phyloP scores from a whole-genome alignment of 2,888 invertebrate genomes.

The Melanchra persicariae region DNA sequence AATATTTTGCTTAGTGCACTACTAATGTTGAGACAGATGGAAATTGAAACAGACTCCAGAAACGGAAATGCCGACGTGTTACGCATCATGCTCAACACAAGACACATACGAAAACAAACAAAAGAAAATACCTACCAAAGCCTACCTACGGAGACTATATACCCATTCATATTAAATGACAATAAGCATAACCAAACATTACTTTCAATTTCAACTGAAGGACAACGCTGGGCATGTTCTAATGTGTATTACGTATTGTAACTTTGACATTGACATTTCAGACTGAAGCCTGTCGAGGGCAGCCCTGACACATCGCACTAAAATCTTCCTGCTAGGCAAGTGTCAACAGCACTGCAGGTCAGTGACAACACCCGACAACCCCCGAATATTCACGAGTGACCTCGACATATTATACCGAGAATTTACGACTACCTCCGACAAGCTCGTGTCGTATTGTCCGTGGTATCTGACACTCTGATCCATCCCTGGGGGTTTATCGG shows the following conservation, averaged over 20 bases:
- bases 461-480: slow-evolving; percentile 26
- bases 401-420: neutral
- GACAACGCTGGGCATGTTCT: neutral
- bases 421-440: neutral
- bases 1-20: neutral
- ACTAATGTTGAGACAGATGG: too few relatives aligned
- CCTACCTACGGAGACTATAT: neutral
- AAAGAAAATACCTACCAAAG: neutral
- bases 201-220: slow-evolving; percentile 14
- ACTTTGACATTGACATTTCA: slow-evolving; percentile 20
- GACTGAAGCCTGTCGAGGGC: neutral
- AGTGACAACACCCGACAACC: neutral
- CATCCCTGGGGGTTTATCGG: slow-evolving; percentile 11
- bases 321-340: slow-evolving; percentile 35
- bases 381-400: slow-evolving; percentile 1
- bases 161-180: slow-evolving; percentile 3
- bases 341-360: slow-evolving; percentile 29
- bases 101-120: too few relatives aligned
- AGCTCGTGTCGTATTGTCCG: slow-evolving; percentile 5
- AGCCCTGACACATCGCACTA: slow-evolving; percentile 28
- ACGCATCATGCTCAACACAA: too few relatives aligned
- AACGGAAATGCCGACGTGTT: too few relatives aligned
- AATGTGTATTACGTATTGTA: neutral
- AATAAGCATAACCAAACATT: neutral
- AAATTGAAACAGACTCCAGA: too few relatives aligned